A percentile compares a stretch with the other conserved stretches of the same genome.
phyloP scores from a whole-genome alignment of 2,797 vertebrate genomes.

The Prionace glauca region DNA sequence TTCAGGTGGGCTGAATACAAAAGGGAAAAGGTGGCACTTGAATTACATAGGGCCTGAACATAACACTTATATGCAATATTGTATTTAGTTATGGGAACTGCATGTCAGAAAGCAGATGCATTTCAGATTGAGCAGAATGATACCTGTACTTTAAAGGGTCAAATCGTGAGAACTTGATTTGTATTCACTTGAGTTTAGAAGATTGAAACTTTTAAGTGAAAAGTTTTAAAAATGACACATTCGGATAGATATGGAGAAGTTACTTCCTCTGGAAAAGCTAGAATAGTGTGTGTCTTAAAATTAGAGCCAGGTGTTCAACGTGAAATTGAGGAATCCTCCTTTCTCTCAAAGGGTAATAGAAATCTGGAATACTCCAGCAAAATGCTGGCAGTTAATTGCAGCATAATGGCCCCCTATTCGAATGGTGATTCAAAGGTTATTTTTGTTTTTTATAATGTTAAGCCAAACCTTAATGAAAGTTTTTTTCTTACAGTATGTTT shows the following conservation, averaged over 20 bases:
- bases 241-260: neutral
- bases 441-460: neutral
- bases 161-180: neutral
- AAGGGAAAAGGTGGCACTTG: neutral
- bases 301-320: neutral
- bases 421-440: neutral
- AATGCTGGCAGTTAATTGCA: neutral
- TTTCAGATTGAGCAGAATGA: neutral
- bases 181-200: neutral
- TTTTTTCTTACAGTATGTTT: constrained; percentile 72
- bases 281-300: neutral
- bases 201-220: neutral
- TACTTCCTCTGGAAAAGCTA: neutral
- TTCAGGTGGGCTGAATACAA: no score
- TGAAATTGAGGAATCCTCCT: neutral
- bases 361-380: no score
- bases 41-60: no score
- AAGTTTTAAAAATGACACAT: neutral
- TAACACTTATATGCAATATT: neutral
- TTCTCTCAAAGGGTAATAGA: no score
- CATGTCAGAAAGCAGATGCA: neutral
- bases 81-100: neutral
- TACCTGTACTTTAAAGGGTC: neutral
- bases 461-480: neutral
- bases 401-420: neutral